Base-by-base conservation (phyloP, 2,113 vertebrate genomes). In the Agapornis roseicollis region DNA sequence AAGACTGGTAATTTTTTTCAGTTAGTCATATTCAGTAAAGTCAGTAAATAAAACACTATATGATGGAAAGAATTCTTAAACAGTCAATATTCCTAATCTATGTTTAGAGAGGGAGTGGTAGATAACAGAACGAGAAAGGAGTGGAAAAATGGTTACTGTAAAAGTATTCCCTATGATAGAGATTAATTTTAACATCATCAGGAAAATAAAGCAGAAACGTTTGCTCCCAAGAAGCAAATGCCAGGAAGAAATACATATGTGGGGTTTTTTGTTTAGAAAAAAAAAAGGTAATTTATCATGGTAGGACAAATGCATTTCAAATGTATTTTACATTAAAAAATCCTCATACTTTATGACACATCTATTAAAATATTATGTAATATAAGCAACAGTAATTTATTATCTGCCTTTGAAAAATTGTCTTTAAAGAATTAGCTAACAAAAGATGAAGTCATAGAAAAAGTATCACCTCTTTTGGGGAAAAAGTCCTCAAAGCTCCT, bases 1-100 rank as follows among this genome's bases (percentile, higher is more conserved):
- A 52, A 79, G 28, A 28, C 33, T 41, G 31, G 5, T 50, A 20
- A 4, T 7, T 28, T 41, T 63, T 77, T 80, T 66, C 66, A 3
- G 8, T 66, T 53, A 81, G 44, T 68, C 23, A 5, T 39, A 12
- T 29, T 11, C 11, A 47, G 1, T 56, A 44, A 49, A 10, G 11
- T 27, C 55, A 85, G 18, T 58, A 78, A 73, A 78, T 69, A 35
- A 79, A 71, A 41, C 22, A 44, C 16, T 17, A 4, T 13, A 2
- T 55, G n/a, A 41, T 11, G 3, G 46, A 85, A 78, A 61, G 56
- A 81, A 58, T 63, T 89, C 55, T 80, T 89, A 10, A 50, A 78
- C 17, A 53, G 46, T 6, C 14, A 63, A 0, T 74, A 49, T 65
- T 74, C 41, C 16, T 10, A 71, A 1, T 55, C 24, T 41, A 0